These are phyloP conservation scores for Chlamydotis undulata DNA, from an alignment of 2,113 vertebrate species.

Conservation along the genomic window DNA sequence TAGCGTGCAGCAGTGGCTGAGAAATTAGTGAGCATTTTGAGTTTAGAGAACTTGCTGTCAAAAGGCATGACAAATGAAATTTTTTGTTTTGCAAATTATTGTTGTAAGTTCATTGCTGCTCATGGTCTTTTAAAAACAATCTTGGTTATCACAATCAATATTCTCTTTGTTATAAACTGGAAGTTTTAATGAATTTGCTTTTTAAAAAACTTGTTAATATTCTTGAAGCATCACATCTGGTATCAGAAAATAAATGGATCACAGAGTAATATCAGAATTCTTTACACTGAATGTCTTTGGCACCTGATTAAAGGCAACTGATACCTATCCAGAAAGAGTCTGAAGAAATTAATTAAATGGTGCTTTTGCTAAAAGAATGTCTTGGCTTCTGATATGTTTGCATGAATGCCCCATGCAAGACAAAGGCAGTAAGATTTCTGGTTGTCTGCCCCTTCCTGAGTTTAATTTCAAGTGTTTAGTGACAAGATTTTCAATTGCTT, in stretches of 20 bases:
- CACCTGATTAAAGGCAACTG: background rate
- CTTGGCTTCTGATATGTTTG: background rate
- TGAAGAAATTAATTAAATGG: background rate
- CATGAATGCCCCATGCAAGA: background rate
- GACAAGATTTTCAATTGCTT: background rate
- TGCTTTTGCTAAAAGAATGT: background rate
- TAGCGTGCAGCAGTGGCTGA: background rate
- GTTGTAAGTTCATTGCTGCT: background rate
- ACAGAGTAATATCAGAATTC: background rate
- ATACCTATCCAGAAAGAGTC: background rate
- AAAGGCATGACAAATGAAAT: background rate
- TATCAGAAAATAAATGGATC: background rate
- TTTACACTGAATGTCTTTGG: background rate
- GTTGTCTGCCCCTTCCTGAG: background rate
- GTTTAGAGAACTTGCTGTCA: background rate
- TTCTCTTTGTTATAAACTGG: background rate
- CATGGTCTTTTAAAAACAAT: background rate
- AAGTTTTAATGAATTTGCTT: background rate
- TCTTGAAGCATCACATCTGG: background rate
- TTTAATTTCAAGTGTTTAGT: background rate
- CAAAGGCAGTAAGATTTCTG: background rate
- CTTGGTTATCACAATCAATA: background rate
- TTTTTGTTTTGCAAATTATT: background rate
- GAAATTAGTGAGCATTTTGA: background rate
- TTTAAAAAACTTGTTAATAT: background rate